Base-by-base conservation (phyloP, 2,888 invertebrate genomes). In the Neelides folsomi region DNA sequence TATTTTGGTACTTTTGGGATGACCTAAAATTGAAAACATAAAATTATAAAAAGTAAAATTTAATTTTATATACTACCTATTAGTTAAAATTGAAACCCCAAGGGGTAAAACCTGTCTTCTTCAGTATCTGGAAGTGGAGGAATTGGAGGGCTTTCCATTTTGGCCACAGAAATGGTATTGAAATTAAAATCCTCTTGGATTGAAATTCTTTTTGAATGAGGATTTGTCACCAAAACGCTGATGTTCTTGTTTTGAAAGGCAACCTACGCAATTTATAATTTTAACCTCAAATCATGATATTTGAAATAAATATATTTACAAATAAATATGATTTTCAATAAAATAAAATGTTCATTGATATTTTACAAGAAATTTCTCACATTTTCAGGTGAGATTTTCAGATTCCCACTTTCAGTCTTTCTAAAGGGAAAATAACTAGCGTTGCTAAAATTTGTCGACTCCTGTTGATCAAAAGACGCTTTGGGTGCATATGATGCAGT, bases 171-270 rank as follows among this genome's bases (percentile, higher is more conserved):
- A 27, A 27, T 27, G 3, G 27, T 27, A 27, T 27, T 27, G 27
- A 27, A 27, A 27, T 27, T 27, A 3, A 27, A 3, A 27, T 42
- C 38, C 16, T 52, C 51, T 39, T 50, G 18, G n/a, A 53, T 49
- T 7, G 35, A 6, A 12, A 53, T 36, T 18, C 44, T 18, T 2
- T 50, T 55, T 35, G 53, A 50, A 8, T 15, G 39, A 1, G 55
- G 58, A 42, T 60, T 52, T 9, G 53, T 56, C 1, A 58, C 54
- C 10, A 60, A 48, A n/a, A 60, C 53, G 1, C 55, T 51, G 13
- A 60, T 46, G 42, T 60, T 47, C 39, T 53, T 51, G 47, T 52
- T 54, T 48, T 60, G 56, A 49, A 55, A 60, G 1, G 60, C 56
- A 45, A 60, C 38, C 60, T 60, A n/a, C n/a, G n/a, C n/a, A n/a